Conservation (phyloP, 2,113 vertebrate genomes). For the Recurvirostra avosetta region DNA sequence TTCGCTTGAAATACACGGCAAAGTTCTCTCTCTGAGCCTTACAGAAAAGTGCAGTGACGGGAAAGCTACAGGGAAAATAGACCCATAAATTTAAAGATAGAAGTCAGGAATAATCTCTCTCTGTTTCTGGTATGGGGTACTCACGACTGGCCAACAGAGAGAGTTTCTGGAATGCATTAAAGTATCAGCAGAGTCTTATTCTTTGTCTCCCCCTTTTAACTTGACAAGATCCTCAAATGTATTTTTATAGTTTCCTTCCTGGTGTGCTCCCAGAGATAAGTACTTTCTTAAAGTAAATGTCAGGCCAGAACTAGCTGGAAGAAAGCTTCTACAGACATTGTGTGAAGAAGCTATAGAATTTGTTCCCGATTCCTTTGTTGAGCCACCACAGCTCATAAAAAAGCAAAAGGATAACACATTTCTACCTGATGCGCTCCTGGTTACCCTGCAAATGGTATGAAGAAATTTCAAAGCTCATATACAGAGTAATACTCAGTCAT, state of each 20-base stretch:
- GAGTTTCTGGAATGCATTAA: background rate
- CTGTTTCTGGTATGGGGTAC: background rate
- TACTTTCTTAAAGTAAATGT: background rate
- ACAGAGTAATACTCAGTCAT: background rate
- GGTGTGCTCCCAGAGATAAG: constrained; percentile 26
- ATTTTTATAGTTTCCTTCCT: constrained; percentile 44
- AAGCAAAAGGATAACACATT: background rate
- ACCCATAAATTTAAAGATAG: background rate
- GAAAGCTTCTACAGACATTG: background rate
- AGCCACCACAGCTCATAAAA: background rate
- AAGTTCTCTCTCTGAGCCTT: background rate
- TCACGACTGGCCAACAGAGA: background rate
- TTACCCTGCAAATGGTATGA: background rate
- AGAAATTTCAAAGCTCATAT: background rate
- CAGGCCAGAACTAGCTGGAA: background rate
- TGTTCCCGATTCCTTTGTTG: background rate
- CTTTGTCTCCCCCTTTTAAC: background rate
- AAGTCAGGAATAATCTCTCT: background rate
- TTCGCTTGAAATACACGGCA: background rate
- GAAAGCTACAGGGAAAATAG: background rate
- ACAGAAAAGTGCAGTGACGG: background rate
- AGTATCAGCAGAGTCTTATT: background rate
- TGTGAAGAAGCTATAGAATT: background rate
- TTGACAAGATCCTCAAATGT: background rate
- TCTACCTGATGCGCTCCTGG: background rate